phyloP scores from a whole-genome alignment of 1,140 invertebrate genomes.

The Euwallacea fornicatus region DNA sequence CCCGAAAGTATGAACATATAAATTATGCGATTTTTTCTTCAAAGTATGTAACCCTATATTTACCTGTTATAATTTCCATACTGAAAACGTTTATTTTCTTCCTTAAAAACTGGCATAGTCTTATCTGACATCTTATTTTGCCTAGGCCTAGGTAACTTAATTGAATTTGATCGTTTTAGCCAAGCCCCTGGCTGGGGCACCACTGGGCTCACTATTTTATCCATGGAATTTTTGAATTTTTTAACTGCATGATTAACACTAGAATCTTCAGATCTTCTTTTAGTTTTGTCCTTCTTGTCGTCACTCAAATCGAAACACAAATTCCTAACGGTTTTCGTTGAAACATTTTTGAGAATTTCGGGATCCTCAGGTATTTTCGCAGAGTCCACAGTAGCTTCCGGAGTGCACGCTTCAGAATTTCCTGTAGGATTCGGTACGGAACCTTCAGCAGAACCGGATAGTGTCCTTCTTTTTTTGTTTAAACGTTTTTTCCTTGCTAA shows the following conservation, averaged over 20 bases:
- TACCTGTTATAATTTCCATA: conserved; percentile 94
- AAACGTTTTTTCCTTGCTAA: conserved; percentile 58
- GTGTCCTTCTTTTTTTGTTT: conserved; percentile 58
- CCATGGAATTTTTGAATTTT: conserved; percentile 69
- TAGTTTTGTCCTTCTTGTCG: conserved; percentile 41
- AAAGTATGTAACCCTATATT: not conserved
- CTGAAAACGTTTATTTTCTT: conserved; percentile 78
- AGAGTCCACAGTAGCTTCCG: conserved; percentile 48
- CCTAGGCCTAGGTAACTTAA: conserved; percentile 40
- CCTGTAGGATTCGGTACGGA: conserved; percentile 33
- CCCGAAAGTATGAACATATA: too few species aligned
- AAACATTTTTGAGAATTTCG: not conserved
- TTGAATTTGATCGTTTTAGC: conserved; percentile 58
- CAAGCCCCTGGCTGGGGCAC: conserved; percentile 84
- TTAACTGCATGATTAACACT: conserved; percentile 46
- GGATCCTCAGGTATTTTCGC: conserved; percentile 50
- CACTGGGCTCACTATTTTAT: conserved; percentile 91
- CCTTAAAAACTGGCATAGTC: conserved; percentile 69
- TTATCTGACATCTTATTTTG: conserved; percentile 46
- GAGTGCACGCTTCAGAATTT: conserved; percentile 49
- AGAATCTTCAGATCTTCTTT: conserved; percentile 34
- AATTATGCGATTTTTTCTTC: too few species aligned
- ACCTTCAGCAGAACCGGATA: conserved; percentile 54
- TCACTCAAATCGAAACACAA: conserved; percentile 22
- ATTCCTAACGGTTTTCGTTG: conserved; percentile 14